These are phyloP conservation scores for Synanthedon myopaeformis DNA, from an alignment of 2,888 invertebrate genomes.

Conservation along the genomic window DNA sequence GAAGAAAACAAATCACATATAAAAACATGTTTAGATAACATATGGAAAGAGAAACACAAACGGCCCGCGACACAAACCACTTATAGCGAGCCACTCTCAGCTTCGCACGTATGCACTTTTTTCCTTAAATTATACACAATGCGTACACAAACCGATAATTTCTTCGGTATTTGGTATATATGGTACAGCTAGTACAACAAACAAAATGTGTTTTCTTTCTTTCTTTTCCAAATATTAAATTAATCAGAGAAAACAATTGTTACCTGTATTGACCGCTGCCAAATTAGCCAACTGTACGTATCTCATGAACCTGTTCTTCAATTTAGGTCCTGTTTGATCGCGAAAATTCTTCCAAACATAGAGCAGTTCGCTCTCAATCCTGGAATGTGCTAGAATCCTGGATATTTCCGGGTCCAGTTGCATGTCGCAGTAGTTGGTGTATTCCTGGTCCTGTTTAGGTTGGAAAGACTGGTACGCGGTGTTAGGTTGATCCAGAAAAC, in stretches of 20 bases:
- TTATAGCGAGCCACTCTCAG: no score
- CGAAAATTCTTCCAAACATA: slow-evolving; percentile 87
- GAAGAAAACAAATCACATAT: no score
- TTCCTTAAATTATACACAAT: no score
- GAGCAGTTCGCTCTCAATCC: slow-evolving; percentile 79
- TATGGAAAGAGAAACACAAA: no score
- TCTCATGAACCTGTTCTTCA: slow-evolving; percentile 81
- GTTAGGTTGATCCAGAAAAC: slow-evolving; percentile 11
- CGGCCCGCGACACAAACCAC: no score
- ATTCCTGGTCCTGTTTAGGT: slow-evolving; percentile 26
- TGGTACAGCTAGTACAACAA: neutral
- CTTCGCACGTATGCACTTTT: no score
- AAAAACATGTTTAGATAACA: no score
- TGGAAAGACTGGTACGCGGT: slow-evolving; percentile 28
- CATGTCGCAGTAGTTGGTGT: slow-evolving; percentile 67
- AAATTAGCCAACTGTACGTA: slow-evolving; percentile 84
- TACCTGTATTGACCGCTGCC: slow-evolving; percentile 81
- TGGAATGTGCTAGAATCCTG: slow-evolving; percentile 75
- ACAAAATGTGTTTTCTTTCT: no score
- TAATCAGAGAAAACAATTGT: neutral
- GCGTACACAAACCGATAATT: no score
- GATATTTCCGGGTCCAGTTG: slow-evolving; percentile 74
- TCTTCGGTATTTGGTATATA: no score
- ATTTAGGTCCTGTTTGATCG: slow-evolving; percentile 80
- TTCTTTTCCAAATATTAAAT: neutral